A percentile compares a stretch with the other conserved stretches of the same genome.
phyloP scores from a whole-genome alignment of 2,113 vertebrate genomes.

The Pycnonotus jocosus region DNA sequence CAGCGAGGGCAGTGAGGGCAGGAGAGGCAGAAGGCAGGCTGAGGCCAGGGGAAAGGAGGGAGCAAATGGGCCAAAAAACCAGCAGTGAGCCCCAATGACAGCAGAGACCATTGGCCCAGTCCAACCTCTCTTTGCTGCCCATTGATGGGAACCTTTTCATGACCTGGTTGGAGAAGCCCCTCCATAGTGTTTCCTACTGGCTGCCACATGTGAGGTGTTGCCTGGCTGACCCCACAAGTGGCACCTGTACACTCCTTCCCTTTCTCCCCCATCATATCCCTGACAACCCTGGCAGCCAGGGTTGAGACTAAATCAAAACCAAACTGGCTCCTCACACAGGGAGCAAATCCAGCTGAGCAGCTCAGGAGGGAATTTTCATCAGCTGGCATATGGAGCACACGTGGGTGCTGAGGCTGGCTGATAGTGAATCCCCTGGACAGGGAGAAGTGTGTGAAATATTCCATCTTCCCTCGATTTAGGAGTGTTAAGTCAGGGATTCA shows the following conservation, averaged over 20 bases:
- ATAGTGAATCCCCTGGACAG: background rate
- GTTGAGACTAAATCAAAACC: background rate
- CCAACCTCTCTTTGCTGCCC: background rate
- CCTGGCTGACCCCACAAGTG: no score
- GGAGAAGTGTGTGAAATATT: background rate
- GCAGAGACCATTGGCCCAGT: background rate
- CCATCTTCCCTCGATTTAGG: background rate
- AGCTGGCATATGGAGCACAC: background rate
- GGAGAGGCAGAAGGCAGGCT: background rate
- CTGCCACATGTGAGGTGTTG: background rate
- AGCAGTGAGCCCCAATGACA: background rate
- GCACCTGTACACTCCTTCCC: background rate
- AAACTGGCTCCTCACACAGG: background rate
- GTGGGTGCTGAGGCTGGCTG: background rate
- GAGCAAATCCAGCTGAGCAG: background rate
- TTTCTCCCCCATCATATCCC: background rate
- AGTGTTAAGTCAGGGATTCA: accelerated
- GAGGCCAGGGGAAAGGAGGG: background rate
- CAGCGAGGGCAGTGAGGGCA: no score
- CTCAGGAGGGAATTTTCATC: background rate
- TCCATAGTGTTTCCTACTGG: background rate
- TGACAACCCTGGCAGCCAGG: background rate
- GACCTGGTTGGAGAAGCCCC: background rate
- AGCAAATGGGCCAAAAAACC: background rate
- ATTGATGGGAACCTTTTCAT: accelerated